A percentile compares a stretch with the other conserved stretches of the same genome.
These are phyloP conservation scores for Falcaria lacertinaria DNA, from an alignment of 2,888 invertebrate species.

Conservation along the genomic window DNA sequence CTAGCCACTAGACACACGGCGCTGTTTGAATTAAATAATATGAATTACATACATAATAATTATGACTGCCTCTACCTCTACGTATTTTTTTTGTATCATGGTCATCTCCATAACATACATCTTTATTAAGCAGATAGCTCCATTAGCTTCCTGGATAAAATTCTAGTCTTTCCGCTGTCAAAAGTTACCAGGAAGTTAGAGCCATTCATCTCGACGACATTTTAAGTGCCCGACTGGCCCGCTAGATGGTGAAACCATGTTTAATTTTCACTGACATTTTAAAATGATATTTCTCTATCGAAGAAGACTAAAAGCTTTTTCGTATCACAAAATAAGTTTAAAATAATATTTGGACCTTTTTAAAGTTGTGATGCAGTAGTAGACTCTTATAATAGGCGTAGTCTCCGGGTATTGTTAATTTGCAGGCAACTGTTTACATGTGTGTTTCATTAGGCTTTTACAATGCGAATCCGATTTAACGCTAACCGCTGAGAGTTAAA, in stretches of 20 bases:
- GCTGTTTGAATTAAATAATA: too few species aligned
- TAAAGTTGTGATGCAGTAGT: too few species aligned
- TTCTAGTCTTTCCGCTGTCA: conserved; percentile 35
- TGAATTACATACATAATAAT: too few species aligned
- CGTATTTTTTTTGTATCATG: background rate
- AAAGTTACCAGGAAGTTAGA: conserved; percentile 41
- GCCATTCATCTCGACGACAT: conserved; percentile 58
- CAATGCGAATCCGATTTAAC: too few species aligned
- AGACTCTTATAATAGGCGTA: too few species aligned
- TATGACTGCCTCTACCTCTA: too few species aligned
- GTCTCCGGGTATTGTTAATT: too few species aligned
- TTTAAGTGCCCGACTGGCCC: conserved; percentile 60
- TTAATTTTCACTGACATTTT: conserved; percentile 38
- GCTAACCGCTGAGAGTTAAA: too few species aligned
- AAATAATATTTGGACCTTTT: too few species aligned
- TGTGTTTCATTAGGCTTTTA: too few species aligned
- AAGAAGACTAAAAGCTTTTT: background rate
- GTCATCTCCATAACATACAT: background rate
- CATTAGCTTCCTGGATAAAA: conserved; percentile 35
- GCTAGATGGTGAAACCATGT: conserved; percentile 46
- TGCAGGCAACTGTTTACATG: too few species aligned
- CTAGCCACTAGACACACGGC: too few species aligned
- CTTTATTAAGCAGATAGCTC: conserved; percentile 13
- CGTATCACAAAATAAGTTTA: background rate
- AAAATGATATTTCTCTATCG: conserved; percentile 23